A percentile compares a stretch with the other conserved stretches of the same genome.
Evolutionary conservation across 2,797 vertebrate species (phyloP).

Genomic region (Merluccius polli): DNA sequence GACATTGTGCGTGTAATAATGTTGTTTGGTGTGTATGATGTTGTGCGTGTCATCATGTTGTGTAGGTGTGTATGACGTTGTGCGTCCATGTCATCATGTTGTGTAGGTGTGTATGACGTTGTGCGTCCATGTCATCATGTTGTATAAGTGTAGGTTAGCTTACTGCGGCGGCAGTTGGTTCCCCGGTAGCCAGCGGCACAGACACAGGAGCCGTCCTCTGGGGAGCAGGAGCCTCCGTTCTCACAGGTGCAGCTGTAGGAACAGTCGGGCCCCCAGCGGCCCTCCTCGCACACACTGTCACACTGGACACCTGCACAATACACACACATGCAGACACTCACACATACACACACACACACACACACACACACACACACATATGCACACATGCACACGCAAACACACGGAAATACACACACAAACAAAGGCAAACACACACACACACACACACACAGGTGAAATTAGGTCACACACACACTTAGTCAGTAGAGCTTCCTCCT

Average conservation of each 20-base stretch:
- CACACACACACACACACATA: neutral
- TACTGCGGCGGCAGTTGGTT: slow-evolving; percentile 94
- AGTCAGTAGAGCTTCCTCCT: no score
- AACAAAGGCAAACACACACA: neutral
- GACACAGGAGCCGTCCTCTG: slow-evolving; percentile 91
- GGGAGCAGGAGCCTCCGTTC: slow-evolving; percentile 93
- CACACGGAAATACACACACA: neutral
- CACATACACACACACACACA: neutral
- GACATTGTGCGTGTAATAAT: neutral
- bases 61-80: neutral
- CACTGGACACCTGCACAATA: slow-evolving; percentile 84
- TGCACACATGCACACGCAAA: no score
- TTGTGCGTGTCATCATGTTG: neutral
- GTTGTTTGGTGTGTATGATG: no score
- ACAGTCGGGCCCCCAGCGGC: slow-evolving; percentile 96
- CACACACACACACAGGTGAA: no score
- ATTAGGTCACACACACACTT: no score
- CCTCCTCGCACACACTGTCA: slow-evolving; percentile 85
- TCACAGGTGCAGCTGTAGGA: slow-evolving; percentile 93
- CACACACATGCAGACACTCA: neutral
- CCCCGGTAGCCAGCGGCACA: slow-evolving; percentile 93
- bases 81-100: neutral
- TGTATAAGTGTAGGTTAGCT: slow-evolving; percentile 46
- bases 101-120: neutral
- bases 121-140: neutral